These are phyloP conservation scores for Corapipo altera DNA, from an alignment of 2,113 vertebrate species.

Conservation along the genomic window DNA sequence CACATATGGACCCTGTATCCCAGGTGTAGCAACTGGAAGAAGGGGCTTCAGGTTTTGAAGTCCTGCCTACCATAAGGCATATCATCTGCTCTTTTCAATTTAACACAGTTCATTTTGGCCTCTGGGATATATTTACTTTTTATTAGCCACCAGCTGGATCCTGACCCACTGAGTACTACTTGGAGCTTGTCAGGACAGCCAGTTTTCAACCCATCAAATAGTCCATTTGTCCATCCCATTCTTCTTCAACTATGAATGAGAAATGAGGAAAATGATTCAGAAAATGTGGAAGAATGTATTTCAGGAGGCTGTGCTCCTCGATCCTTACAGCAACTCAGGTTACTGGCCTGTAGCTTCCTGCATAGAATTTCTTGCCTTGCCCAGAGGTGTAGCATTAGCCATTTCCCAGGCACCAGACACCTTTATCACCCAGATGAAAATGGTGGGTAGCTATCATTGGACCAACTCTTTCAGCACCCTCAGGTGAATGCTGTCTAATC, in stretches of 20 bases:
- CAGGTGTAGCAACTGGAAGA: not conserved
- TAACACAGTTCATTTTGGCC: not conserved
- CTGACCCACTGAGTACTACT: not conserved
- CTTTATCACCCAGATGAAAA: not conserved
- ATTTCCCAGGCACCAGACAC: not conserved
- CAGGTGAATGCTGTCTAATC: not conserved
- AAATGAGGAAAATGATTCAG: not conserved
- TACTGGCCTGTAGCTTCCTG: not conserved
- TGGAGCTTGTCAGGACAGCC: not conserved
- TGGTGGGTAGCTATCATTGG: not conserved
- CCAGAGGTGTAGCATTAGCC: not conserved
- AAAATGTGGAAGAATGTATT: not conserved
- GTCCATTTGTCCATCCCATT: not conserved
- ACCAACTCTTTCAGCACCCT: not conserved
- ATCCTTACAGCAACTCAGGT: not conserved
- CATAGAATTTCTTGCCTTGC: not conserved
- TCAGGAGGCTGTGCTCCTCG: not conserved
- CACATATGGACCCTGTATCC: not conserved
- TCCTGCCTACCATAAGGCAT: not conserved
- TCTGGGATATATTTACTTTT: not conserved
- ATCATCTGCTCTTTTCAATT: not conserved
- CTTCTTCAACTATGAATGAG: not conserved
- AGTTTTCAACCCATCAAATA: not conserved
- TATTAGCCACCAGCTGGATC: not conserved
- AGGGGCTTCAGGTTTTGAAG: not conserved